These are phyloP conservation scores for Picathartes gymnocephalus DNA, from an alignment of 2,113 vertebrate genomes.

Conservation along the genomic window DNA sequence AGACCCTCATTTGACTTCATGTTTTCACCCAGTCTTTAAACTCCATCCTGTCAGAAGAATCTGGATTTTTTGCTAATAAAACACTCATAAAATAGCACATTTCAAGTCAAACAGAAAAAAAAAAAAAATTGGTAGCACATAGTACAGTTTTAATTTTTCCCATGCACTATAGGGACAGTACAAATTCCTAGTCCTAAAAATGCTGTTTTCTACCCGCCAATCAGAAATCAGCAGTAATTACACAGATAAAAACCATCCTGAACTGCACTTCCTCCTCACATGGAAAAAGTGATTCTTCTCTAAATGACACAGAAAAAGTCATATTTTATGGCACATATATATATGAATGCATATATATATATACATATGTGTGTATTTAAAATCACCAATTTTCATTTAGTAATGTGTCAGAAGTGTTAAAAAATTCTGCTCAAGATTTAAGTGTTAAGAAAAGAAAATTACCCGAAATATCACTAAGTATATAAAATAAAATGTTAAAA, in stretches of 20 bases:
- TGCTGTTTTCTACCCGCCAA: not conserved
- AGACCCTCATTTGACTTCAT: not conserved
- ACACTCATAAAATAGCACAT: not conserved
- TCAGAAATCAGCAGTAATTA: not conserved
- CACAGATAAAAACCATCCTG: not conserved
- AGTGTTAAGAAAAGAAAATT: not conserved
- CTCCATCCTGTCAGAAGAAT: not conserved
- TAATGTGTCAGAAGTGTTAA: not conserved
- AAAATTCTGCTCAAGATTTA: not conserved
- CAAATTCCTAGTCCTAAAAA: not conserved
- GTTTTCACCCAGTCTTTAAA: not conserved
- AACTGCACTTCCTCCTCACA: not conserved
- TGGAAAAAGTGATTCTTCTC: not conserved
- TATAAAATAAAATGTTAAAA: not conserved
- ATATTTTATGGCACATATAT: not conserved
- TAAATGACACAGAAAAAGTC: not conserved
- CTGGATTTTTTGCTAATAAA: not conserved
- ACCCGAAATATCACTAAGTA: not conserved
- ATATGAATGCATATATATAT: not conserved
- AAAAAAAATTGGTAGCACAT: not conserved
- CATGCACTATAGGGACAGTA: not conserved
- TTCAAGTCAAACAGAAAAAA: not conserved
- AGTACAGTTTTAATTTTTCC: not conserved
- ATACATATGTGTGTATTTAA: not conserved
- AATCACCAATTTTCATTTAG: conserved; percentile 15